These are phyloP conservation scores for Nesospiza acunhae DNA, from an alignment of 2,113 vertebrate genomes.

Conservation along the genomic window DNA sequence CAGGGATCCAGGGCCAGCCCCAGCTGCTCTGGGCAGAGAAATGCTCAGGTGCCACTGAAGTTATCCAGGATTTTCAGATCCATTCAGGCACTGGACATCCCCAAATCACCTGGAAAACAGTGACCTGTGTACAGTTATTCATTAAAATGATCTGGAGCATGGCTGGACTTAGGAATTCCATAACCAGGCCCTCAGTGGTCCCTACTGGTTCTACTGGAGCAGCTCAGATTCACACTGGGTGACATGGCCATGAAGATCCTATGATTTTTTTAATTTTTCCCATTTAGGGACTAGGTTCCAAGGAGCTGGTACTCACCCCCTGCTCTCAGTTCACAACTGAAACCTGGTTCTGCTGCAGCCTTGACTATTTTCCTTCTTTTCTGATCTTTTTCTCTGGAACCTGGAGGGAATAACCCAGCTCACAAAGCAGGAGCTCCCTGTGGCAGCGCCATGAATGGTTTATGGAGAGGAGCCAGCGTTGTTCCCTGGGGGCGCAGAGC, in stretches of 20 bases:
- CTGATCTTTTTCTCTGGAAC: background rate
- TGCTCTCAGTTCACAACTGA: background rate
- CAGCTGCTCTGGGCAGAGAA: background rate
- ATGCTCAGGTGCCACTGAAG: background rate
- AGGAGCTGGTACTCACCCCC: background rate
- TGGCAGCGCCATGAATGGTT: background rate
- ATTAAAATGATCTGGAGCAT: background rate
- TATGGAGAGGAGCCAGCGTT: background rate
- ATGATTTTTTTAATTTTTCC: background rate
- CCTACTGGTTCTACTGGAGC: background rate
- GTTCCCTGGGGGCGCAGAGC: background rate
- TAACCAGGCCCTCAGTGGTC: background rate
- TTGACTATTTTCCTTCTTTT: background rate
- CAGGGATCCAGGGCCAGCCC: background rate
- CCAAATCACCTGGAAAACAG: background rate
- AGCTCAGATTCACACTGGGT: background rate
- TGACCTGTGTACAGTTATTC: background rate
- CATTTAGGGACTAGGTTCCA: background rate
- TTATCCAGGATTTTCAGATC: background rate
- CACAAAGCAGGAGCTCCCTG: background rate
- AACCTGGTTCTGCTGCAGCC: background rate
- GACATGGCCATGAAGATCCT: background rate
- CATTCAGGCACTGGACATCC: background rate
- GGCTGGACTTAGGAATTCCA: background rate
- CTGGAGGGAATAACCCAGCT: background rate